Evolutionary conservation across 2,113 vertebrate species (phyloP), one percentile per base, ranked within the genome.

Genomic region (Puma concolor): DNA sequence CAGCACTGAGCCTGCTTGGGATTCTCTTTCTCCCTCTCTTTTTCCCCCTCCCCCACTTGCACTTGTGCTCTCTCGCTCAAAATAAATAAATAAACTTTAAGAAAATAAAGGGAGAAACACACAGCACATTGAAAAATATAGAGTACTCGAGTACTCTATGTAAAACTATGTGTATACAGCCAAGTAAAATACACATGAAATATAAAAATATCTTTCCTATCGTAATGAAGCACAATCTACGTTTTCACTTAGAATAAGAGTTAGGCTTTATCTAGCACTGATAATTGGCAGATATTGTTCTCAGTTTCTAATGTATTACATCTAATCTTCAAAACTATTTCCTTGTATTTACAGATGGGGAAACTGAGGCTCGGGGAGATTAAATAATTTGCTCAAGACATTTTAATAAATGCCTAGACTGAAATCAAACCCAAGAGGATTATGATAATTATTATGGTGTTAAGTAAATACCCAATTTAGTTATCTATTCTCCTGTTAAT

Each of bases 181-280:
- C 14, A 21, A 84, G 71, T 60, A 66, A 14, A 82, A 41, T 86
- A 41, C 3, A 76, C 48, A 36, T 33, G 63, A 94, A 92, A 74
- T 88, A 21, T 81, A 33, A 88, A 86, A n/a, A 44, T 48, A 71
- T 64, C 10, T 92, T 67, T 86, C 57, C 41, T 92, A 33, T 72
- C 52, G 44, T 52, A 84, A 80, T 81, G 48, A 80, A 33, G 14
- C 15, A 36, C 1, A 52, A 71, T 67, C 8, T 74, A 36, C 85
- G 23, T 67, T 94, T 94, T 76, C 57, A 92, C 4, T 54, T 71
- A 67, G 25, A 92, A 92, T 92, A 91, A 79, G 74, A 89, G 14
- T 17, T 76, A 31, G 81, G 25, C 13, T 91, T 91, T 82, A 71
- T 66, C 41, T 83, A 82, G 79, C 6, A 52, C 17, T 74, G 33